Evolutionary conservation across 37 sponge, comb jelly and placozoan species (phyloP).

Genomic region (Ianthella basta): DNA sequence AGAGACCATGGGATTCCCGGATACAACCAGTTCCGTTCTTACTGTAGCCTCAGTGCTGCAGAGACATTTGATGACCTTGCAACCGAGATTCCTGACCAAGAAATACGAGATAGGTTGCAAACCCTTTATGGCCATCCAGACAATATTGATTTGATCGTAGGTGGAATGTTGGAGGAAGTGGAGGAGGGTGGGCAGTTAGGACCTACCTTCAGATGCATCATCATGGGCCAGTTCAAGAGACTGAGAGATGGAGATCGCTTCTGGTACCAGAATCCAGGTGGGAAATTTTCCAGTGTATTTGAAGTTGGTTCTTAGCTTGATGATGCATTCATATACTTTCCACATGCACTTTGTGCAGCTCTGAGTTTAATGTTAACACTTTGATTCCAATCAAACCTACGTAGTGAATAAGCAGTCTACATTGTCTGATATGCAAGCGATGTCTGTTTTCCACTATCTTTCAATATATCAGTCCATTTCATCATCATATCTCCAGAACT

Average conservation of each 20-base stretch:
- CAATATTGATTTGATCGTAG: conserved; percentile 85
- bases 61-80: conserved; percentile 48
- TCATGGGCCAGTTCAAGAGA: conserved; percentile 73
- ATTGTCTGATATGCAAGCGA: too few species aligned
- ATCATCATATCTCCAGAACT: too few species aligned
- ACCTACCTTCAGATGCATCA: conserved; percentile 83
- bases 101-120: conserved; percentile 19
- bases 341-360: too few species aligned
- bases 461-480: too few species aligned
- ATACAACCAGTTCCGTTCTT: conserved; percentile 62
- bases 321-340: too few species aligned
- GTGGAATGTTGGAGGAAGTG: conserved; percentile 77
- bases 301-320: too few species aligned
- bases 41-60: conserved; percentile 57
- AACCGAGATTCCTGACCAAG: conserved; percentile 36
- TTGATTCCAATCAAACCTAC: too few species aligned
- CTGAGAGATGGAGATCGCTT: conserved; percentile 83
- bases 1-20: conserved; percentile 87
- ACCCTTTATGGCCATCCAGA: conserved; percentile 58
- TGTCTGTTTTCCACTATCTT: too few species aligned
- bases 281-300: too few species aligned
- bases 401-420: too few species aligned
- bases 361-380: too few species aligned
- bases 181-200: conserved; percentile 70
- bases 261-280: conserved; percentile 35